Evolutionary conservation across 2,113 vertebrate species (phyloP).

Genomic region (Xiphias gladius): DNA sequence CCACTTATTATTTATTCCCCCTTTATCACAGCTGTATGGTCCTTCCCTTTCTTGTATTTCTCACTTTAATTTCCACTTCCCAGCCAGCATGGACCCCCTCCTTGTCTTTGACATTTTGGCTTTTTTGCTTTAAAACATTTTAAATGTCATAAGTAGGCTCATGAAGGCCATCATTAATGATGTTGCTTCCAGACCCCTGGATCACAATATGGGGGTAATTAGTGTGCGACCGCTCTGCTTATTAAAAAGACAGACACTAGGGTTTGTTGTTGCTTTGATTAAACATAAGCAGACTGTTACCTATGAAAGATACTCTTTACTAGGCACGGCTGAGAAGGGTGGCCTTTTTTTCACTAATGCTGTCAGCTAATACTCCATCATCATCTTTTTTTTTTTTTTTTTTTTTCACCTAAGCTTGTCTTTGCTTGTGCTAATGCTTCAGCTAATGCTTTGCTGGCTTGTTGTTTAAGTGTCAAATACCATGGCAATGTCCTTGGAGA

Average conservation of each 20-base stretch:
- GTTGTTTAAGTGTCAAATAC: slow-evolving; percentile 6
- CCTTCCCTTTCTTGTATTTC: slow-evolving; percentile 38
- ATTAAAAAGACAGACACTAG: slow-evolving; percentile 29
- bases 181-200: slow-evolving; percentile 57
- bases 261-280: slow-evolving; percentile 50
- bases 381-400: neutral
- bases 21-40: slow-evolving; percentile 50
- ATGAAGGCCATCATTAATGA: slow-evolving; percentile 63
- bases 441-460: neutral
- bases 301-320: slow-evolving; percentile 46
- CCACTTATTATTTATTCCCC: slow-evolving; percentile 11
- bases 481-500: slow-evolving; percentile 6
- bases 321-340: neutral
- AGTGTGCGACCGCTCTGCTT: slow-evolving; percentile 48
- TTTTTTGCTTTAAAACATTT: slow-evolving; percentile 63
- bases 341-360: neutral
- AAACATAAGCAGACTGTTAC: slow-evolving; percentile 39
- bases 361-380: neutral
- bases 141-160: slow-evolving; percentile 73
- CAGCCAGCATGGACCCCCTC: slow-evolving; percentile 55
- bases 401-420: neutral
- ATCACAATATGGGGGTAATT: slow-evolving; percentile 73
- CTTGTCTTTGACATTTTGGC: slow-evolving; percentile 71
- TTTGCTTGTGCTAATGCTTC: neutral
- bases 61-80: slow-evolving; percentile 53